A percentile compares a stretch with the other conserved stretches of the same genome.
Evolutionary conservation across 2,113 vertebrate species (phyloP).

Genomic region (Python bivittatus): DNA sequence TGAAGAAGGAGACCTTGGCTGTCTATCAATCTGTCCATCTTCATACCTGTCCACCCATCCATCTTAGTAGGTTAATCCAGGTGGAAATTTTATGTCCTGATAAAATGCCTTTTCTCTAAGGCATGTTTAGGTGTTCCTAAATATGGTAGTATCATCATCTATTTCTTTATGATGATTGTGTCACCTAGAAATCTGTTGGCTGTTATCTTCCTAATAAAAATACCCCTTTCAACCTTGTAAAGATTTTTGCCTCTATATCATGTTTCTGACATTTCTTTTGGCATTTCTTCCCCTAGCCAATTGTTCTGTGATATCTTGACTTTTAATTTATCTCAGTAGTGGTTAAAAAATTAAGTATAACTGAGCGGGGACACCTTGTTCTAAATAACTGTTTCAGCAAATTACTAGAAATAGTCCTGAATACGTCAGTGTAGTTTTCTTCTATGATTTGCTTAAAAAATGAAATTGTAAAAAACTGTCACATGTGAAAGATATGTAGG

Average conservation of each 20-base stretch:
- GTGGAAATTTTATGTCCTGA: neutral
- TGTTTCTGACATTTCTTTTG: too few species aligned
- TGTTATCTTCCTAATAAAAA: too few species aligned
- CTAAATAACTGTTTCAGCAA: conserved; percentile 43
- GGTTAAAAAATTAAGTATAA: neutral
- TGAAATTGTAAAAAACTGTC: neutral
- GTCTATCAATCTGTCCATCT: neutral
- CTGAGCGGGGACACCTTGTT: neutral
- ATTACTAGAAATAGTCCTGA: conserved; percentile 46
- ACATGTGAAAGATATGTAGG: conserved; percentile 13
- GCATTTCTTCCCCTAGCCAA: too few species aligned
- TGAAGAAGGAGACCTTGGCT: too few species aligned
- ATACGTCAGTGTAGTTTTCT: conserved; percentile 34
- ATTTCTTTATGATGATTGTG: too few species aligned
- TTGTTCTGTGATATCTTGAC: too few species aligned
- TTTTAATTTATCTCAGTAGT: too few species aligned
- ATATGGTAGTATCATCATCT: neutral
- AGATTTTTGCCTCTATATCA: too few species aligned
- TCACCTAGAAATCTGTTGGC: neutral
- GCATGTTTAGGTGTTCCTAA: neutral
- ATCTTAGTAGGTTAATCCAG: neutral
- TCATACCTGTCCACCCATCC: neutral
- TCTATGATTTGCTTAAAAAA: neutral
- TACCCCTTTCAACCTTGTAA: too few species aligned
- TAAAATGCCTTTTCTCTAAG: neutral